Base-by-base conservation (phyloP, 2,888 invertebrate genomes). In the Melinopterus prodromus region DNA sequence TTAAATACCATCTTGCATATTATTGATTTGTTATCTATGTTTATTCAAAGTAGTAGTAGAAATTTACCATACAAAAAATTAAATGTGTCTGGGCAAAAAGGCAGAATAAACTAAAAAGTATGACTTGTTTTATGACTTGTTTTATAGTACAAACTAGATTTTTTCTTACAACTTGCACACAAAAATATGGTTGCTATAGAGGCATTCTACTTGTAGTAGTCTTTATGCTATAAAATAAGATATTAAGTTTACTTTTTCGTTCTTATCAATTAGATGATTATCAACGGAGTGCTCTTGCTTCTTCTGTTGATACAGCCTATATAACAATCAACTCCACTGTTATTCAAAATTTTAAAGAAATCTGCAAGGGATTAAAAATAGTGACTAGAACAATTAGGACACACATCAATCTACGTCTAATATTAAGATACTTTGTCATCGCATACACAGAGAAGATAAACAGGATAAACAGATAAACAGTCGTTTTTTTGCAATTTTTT, bases 361-460 rank as follows among this genome's bases (percentile, higher is more conserved):
- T 4, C 12, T 1, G 53, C 7, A 53, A 53, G 53, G 26, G 26
- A 2, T 53, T 53, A 1, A 53, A 53, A 9, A 53, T 9, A 9
- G 53, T 53, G 53, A 53, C 53, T 53, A 53, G 53, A 53, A 53
- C 53, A 53, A 53, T 53, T 53, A 76, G n/a, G 37, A 76, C 53
- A 26, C 26, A 26, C 26, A 26, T 26, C 26, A 26, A 26, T 26
- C 26, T 26, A 26, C 26, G 26, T 26, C 26, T 26, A 26, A 3
- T 2, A 26, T 26, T 26, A 1, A 1, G 26, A 26, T 3, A 53
- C 53, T 53, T 53, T 7, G 53, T 53, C 53, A 12, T 53, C 12
- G 53, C 53, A 12, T 53, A 12, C 53, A 53, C 53, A 53, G 1
- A 53, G 9, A 12, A 53, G 36, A 71, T 70, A 79, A 37, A 70